These are phyloP conservation scores for Halcyon senegalensis DNA, from an alignment of 2,113 vertebrate species.

Conservation along the genomic window DNA sequence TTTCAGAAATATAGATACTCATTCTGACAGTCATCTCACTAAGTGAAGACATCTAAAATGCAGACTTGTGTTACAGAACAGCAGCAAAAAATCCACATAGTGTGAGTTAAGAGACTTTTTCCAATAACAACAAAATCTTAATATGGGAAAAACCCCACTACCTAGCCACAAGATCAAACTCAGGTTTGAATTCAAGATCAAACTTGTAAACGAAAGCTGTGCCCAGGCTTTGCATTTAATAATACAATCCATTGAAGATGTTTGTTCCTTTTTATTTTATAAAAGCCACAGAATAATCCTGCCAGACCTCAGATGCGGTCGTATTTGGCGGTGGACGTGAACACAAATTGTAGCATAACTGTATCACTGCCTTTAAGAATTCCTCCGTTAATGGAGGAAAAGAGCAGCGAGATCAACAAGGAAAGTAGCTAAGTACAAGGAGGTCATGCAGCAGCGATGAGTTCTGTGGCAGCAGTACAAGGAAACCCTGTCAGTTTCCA, in stretches of 20 bases:
- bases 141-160: background rate
- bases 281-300: background rate
- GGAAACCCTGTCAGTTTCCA: constrained; percentile 84
- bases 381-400: constrained; percentile 50
- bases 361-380: constrained; percentile 22
- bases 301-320: background rate
- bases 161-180: background rate
- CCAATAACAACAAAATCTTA: background rate
- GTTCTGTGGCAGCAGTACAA: constrained; percentile 78
- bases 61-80: background rate
- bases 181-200: background rate
- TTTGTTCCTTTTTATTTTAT: background rate
- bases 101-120: background rate
- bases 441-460: constrained; percentile 58
- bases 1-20: background rate
- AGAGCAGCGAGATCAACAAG: constrained; percentile 57
- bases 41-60: background rate
- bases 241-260: background rate
- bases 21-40: background rate
- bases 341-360: background rate
- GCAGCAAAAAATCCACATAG: background rate
- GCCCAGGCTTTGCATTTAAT: background rate
- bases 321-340: background rate
- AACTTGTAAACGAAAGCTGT: background rate
- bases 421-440: constrained; percentile 53